These are phyloP conservation scores for Thalassophryne amazonica DNA, from an alignment of 2,797 vertebrate species.

Conservation along the genomic window DNA sequence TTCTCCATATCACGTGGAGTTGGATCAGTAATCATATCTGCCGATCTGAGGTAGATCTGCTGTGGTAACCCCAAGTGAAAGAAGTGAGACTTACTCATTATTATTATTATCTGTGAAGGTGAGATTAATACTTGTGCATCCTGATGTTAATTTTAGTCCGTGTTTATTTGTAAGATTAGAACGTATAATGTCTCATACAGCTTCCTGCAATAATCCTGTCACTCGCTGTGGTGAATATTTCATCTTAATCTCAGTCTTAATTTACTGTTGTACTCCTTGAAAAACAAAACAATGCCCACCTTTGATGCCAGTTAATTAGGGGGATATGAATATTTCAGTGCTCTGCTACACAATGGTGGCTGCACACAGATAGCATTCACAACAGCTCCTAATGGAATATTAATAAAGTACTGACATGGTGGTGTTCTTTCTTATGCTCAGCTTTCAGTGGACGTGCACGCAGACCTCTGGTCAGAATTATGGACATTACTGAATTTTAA, in stretches of 20 bases:
- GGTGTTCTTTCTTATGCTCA: slow-evolving; percentile 62
- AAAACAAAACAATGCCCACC: slow-evolving; percentile 67
- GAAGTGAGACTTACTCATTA: too few relatives aligned
- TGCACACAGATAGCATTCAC: slow-evolving; percentile 75
- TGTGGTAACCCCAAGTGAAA: too few relatives aligned
- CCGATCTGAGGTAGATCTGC: slow-evolving; percentile 42
- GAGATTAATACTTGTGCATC: background rate
- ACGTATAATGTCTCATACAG: slow-evolving; percentile 45
- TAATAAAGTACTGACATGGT: slow-evolving; percentile 71
- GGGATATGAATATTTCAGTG: slow-evolving; percentile 81
- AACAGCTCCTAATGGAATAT: slow-evolving; percentile 76
- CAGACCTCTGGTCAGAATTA: too few relatives aligned
- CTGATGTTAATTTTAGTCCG: slow-evolving; percentile 4
- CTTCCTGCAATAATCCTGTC: slow-evolving; percentile 46
- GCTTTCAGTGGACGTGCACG: slow-evolving; percentile 56
- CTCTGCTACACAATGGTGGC: slow-evolving; percentile 74
- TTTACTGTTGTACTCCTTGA: slow-evolving; percentile 62
- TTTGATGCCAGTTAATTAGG: slow-evolving; percentile 79
- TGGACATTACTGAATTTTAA: too few relatives aligned
- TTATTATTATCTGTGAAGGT: too few relatives aligned
- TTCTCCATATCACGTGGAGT: too few relatives aligned
- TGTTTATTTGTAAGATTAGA: slow-evolving; percentile 40
- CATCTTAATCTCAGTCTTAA: slow-evolving; percentile 65
- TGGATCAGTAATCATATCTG: slow-evolving; percentile 21
- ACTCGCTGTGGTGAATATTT: slow-evolving; percentile 59